Conservation (phyloP, 2,888 invertebrate species). For the Opisthograptis luteolata region DNA sequence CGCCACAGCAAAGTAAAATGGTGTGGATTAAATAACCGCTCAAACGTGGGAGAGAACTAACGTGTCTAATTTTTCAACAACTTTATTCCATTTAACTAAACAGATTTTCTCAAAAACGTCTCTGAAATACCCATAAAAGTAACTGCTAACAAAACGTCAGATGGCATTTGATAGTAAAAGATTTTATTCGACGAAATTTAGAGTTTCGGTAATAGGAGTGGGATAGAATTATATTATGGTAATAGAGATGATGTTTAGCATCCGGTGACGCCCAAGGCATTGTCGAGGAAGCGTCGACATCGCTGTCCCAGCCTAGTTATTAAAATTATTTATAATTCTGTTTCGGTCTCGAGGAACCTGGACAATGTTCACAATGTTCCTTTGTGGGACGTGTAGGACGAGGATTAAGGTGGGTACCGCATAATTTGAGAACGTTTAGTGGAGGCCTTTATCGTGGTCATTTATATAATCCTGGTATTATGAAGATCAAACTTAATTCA, state of each 20-base stretch:
- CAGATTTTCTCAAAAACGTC: constrained; percentile 25
- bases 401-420: constrained; percentile 13
- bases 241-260: constrained; percentile 59
- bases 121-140: constrained; percentile 33
- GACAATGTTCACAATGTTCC: constrained; percentile 25
- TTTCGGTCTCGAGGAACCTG: constrained; percentile 36
- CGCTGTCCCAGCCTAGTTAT: constrained; percentile 47
- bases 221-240: constrained; percentile 62
- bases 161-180: constrained; percentile 38
- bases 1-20: constrained; percentile 14
- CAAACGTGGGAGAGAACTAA: constrained; percentile 32
- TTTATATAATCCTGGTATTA: constrained; percentile 12
- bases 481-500: constrained; percentile 10
- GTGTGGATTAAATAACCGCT: constrained; percentile 15
- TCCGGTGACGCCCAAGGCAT: constrained; percentile 62
- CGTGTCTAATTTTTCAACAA: constrained; percentile 32
- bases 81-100: constrained; percentile 35
- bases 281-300: constrained; percentile 53
- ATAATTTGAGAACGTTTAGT: constrained; percentile 16
- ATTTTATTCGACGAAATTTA: constrained; percentile 38
- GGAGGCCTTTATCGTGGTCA: constrained; percentile 9
- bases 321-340: constrained; percentile 56
- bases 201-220: constrained; percentile 26
- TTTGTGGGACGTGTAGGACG: constrained; percentile 22
- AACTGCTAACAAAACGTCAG: constrained; percentile 38